Evolutionary conservation across 2,113 vertebrate species (phyloP), one percentile per base, ranked within the genome.

Genomic region (Spermophilus dauricus): DNA sequence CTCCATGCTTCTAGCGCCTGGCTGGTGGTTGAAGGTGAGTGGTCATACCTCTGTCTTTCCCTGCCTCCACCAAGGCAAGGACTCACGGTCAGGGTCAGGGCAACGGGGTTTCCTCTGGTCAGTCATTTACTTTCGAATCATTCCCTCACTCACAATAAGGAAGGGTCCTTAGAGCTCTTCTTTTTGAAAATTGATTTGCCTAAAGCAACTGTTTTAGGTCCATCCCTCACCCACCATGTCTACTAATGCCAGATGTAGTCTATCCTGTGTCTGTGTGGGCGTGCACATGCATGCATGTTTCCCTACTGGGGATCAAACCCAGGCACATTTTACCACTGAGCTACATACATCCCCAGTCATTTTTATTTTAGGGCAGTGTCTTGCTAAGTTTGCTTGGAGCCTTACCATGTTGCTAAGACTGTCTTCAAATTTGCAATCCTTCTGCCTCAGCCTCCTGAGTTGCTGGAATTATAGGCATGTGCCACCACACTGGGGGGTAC

Each of bases 21-120:
- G 99, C 99, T 99, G 34, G 92, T 99, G 10, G 99, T 99, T 7
- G 99, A 99, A 98, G 97, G 99, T 99, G 97, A 99, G 99, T 97
- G 53, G 1, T 39, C 34, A 1, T 11, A 7, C 12, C 34, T 90
- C 28, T 20, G 22, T 16, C 10, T 45, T 30, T n/a, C n/a, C 24
- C 65, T 0, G 8, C 34, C 63, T 22, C 7, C 3, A 5, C 39
- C 37, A 6, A 2, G 18, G 58, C 10, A 11, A n/a, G 63, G 12
- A 5, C 67, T 58, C 37, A 3, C 0, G 58, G 58, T 61, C 58
- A 63, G 89, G 69, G 26, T 69, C 0, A 0, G 20, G 42, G 18
- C 8, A 3, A 28, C 8, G 63, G 16, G 73, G 8, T 14, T 70
- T 61, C n/a, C 6, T 80, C 0, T 24, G 26, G 30, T 32, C 92